Percentiles rank a stretch among this genome's conserved stretches.
Evolutionary conservation across 2,888 invertebrate genomes (phyloP).

Genomic region (Meteorus cinctellus): DNA sequence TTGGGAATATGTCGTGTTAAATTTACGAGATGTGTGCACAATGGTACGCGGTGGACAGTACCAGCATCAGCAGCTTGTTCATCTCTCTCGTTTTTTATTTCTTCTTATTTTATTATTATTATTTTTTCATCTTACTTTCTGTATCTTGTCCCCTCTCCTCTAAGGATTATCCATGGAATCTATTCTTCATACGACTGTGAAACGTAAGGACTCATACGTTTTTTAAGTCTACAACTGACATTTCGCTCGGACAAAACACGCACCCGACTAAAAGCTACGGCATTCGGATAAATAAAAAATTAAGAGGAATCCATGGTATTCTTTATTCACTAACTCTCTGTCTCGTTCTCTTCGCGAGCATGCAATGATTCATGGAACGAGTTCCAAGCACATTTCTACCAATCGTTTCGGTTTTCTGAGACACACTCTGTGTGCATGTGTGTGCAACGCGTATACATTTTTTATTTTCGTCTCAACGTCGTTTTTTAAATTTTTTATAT

Average conservation of each 20-base stretch:
- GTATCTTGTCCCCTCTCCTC: not conserved
- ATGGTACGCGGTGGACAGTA: slow-evolving; percentile 5
- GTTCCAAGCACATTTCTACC: slow-evolving; percentile 25
- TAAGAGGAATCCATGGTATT: slow-evolving; percentile 2
- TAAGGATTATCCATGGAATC: slow-evolving; percentile 5
- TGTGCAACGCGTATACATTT: not conserved
- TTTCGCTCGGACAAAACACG: slow-evolving; percentile 26
- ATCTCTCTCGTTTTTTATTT: slow-evolving; percentile 15
- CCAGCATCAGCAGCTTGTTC: slow-evolving; percentile 42
- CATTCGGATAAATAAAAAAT: slow-evolving; percentile 3
- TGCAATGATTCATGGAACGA: slow-evolving; percentile 22
- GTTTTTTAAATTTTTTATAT: slow-evolving; percentile 13
- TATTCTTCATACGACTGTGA: not conserved
- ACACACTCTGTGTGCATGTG: not conserved
- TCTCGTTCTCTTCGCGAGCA: slow-evolving; percentile 16
- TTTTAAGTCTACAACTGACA: not conserved
- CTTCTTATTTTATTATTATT: slow-evolving; percentile 13
- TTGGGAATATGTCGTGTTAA: slow-evolving; percentile 10
- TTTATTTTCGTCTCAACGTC: slow-evolving; percentile 1
- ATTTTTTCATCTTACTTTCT: slow-evolving; percentile 38
- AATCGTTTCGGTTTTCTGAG: slow-evolving; percentile 7
- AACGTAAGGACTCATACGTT: not conserved
- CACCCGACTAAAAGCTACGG: slow-evolving; percentile 7
- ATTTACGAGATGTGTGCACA: slow-evolving; percentile 24
- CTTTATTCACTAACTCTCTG: slow-evolving; percentile 44